Conservation (phyloP, 2,797 vertebrate species). For the Hozukius guyotensis region DNA sequence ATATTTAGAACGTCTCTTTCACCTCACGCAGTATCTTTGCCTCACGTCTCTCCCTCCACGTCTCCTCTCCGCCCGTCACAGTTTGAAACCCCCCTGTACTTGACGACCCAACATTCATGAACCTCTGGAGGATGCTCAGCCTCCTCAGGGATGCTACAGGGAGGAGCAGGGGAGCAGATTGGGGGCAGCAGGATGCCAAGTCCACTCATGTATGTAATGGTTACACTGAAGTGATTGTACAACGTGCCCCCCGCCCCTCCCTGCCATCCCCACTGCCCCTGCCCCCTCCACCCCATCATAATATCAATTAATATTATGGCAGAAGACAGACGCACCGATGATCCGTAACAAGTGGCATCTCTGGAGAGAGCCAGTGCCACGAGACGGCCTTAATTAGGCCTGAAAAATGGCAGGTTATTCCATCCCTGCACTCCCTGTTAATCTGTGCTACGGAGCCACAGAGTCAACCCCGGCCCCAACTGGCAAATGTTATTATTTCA, state of each 20-base stretch:
- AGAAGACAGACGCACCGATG: constrained; percentile 78
- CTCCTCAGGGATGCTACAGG: constrained; percentile 23
- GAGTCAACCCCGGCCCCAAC: constrained; percentile 55
- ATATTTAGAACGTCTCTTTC: neutral
- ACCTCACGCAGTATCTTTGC: neutral
- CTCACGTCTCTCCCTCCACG: neutral
- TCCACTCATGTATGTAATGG: constrained; percentile 76
- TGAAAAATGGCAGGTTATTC: constrained; percentile 80
- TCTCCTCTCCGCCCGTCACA: neutral
- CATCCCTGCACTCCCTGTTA: constrained; percentile 64
- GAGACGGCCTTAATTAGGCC: constrained; percentile 79
- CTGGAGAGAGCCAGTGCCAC: constrained; percentile 67
- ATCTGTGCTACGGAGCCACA: constrained; percentile 64
- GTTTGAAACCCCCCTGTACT: neutral
- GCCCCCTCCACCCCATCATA: constrained; percentile 68
- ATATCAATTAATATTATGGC: constrained; percentile 84
- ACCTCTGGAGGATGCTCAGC: neutral
- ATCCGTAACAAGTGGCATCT: constrained; percentile 80
- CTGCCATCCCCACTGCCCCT: constrained; percentile 27
- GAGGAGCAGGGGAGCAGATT: constrained; percentile 47
- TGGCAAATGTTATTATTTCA: constrained; percentile 77
- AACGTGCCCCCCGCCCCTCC: constrained; percentile 24
- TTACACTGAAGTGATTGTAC: constrained; percentile 70
- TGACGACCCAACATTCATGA: neutral
- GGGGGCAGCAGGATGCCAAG: constrained; percentile 60